A percentile compares a stretch with the other conserved stretches of the same genome.
These are phyloP conservation scores for Minunthozetes semirufus DNA, from an alignment of 2,888 invertebrate species.

Conservation along the genomic window DNA sequence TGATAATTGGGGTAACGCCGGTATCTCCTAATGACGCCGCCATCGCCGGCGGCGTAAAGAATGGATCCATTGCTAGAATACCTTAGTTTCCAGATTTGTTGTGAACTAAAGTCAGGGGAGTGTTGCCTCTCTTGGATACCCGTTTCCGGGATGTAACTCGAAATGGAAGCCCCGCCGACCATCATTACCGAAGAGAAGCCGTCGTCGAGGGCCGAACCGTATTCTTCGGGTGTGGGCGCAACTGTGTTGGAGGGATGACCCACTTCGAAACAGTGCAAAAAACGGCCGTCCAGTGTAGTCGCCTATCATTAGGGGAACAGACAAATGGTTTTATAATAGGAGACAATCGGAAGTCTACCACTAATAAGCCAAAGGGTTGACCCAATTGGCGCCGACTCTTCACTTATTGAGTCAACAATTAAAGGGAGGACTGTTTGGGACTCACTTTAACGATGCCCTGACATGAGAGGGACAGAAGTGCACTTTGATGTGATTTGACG, in stretches of 20 bases:
- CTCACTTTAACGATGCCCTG: slow-evolving; percentile 27
- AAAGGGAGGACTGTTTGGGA: no score
- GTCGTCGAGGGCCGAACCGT: slow-evolving; percentile 48
- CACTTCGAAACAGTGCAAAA: slow-evolving; percentile 50
- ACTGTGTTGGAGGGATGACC: slow-evolving; percentile 51
- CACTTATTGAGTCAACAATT: neutral
- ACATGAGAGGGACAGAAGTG: slow-evolving; percentile 21
- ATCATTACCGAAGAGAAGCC: slow-evolving; percentile 51
- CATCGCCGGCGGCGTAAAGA: slow-evolving; percentile 51
- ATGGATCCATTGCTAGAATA: slow-evolving; percentile 52
- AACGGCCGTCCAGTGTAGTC: slow-evolving; percentile 50
- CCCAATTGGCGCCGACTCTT: no score
- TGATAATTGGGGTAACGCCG: slow-evolving; percentile 52
- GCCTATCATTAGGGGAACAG: neutral
- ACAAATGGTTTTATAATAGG: no score
- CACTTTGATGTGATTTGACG: slow-evolving; percentile 43
- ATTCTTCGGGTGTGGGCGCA: slow-evolving; percentile 51
- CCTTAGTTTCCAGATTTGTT: slow-evolving; percentile 50
- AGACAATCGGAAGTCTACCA: no score
- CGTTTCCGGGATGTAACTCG: slow-evolving; percentile 51
- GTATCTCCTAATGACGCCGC: slow-evolving; percentile 50
- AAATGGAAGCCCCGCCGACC: slow-evolving; percentile 51
- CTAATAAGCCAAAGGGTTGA: no score
- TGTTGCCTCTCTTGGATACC: slow-evolving; percentile 50
- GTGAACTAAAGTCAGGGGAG: slow-evolving; percentile 46